Percentiles rank a stretch among this genome's conserved stretches.
These are phyloP conservation scores for Melanotaenia duboulayi DNA, from an alignment of 2,113 vertebrate species.

Conservation along the genomic window DNA sequence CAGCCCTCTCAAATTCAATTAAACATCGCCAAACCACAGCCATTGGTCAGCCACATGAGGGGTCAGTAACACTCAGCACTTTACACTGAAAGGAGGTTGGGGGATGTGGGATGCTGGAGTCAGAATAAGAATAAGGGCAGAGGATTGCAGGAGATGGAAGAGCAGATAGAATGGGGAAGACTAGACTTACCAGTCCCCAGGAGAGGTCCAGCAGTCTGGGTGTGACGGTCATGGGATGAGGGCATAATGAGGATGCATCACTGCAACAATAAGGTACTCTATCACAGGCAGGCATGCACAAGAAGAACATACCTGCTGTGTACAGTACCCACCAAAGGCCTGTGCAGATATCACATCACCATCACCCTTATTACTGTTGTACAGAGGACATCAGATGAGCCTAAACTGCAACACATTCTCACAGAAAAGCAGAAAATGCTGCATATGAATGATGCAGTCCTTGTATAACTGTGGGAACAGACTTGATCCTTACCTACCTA, in stretches of 20 bases:
- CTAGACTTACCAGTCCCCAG: conserved; percentile 52
- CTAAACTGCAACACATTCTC: conserved; percentile 10
- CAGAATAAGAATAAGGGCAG: conserved; percentile 31
- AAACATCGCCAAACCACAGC: conserved; percentile 16
- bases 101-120: conserved; percentile 18
- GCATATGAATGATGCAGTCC: conserved; percentile 19
- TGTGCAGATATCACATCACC: conserved; percentile 10
- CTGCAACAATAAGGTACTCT: conserved; percentile 69
- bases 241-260: conserved; percentile 82
- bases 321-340: conserved; percentile 24
- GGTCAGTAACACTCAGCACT: conserved; percentile 58
- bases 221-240: conserved; percentile 68
- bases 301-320: conserved; percentile 8
- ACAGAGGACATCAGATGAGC: conserved; percentile 29
- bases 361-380: conserved; percentile 28
- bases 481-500: neutral
- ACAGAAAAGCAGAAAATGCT: conserved; percentile 24
- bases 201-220: conserved; percentile 56
- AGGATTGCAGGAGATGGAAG: conserved; percentile 20
- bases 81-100: conserved; percentile 11
- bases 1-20: conserved; percentile 21
- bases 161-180: conserved; percentile 54
- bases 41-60: conserved; percentile 32
- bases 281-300: conserved; percentile 49
- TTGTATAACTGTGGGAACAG: conserved; percentile 64